Evolutionary conservation across 2,888 invertebrate species (phyloP).

Genomic region (Sesia apiformis): DNA sequence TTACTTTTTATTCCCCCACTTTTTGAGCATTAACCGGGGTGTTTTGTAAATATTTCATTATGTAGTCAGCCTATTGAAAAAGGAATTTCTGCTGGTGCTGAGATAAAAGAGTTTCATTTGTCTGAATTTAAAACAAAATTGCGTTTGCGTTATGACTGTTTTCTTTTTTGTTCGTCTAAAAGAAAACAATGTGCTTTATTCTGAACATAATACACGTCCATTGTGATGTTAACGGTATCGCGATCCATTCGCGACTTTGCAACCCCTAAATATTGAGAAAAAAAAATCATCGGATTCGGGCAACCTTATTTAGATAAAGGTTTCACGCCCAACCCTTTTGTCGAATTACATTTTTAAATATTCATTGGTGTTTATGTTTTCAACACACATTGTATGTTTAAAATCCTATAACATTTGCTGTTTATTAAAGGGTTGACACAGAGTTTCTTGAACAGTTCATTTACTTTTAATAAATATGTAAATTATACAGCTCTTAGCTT

Average conservation of each 20-base stretch:
- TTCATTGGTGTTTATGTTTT: background rate
- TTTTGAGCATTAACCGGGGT: conserved; percentile 43
- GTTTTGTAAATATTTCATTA: conserved; percentile 57
- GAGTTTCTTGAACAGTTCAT: too few relatives aligned
- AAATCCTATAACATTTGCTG: background rate
- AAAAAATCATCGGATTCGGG: background rate
- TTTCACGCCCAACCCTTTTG: background rate
- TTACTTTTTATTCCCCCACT: conserved; percentile 53
- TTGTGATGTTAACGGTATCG: conserved; percentile 15
- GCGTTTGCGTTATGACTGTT: conserved; percentile 37
- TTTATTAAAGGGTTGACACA: background rate
- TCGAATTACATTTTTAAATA: background rate
- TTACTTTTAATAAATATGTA: too few relatives aligned
- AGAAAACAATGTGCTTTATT: conserved; percentile 31
- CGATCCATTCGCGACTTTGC: conserved; percentile 7
- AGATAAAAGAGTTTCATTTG: conserved; percentile 51
- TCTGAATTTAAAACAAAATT: conserved; percentile 43
- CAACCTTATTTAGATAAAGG: background rate
- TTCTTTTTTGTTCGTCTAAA: conserved; percentile 28
- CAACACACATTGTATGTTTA: background rate
- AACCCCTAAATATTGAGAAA: conserved; percentile 1
- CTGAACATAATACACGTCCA: conserved; percentile 20
- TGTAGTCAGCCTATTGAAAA: conserved; percentile 45
- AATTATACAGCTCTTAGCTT: too few relatives aligned
- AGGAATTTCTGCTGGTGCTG: conserved; percentile 35